Percentiles rank a stretch among this genome's conserved stretches.
Evolutionary conservation across 2,797 vertebrate genomes (phyloP).

Genomic region (Okamejei kenojei): DNA sequence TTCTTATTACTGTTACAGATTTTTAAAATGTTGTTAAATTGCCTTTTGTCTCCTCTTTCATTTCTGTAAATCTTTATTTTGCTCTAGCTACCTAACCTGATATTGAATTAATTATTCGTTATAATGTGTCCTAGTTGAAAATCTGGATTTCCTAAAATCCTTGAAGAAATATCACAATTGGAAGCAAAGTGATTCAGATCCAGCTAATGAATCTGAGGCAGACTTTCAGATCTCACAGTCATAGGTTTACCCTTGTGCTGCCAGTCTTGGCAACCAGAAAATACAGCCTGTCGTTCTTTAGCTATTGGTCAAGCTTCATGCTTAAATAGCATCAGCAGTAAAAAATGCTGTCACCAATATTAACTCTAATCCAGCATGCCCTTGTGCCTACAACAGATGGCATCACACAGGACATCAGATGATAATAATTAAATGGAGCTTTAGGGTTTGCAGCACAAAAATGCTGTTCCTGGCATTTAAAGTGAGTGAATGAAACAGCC

Average conservation of each 20-base stretch:
- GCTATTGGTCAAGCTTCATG: not conserved
- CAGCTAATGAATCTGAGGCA: not conserved
- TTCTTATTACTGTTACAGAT: not conserved
- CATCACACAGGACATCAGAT: slow-evolving; percentile 7
- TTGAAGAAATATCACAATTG: not conserved
- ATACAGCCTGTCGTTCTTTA: not conserved
- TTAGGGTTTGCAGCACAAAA: not conserved
- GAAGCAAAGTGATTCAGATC: not conserved
- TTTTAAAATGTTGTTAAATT: not conserved
- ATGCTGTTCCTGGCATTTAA: slow-evolving; percentile 16
- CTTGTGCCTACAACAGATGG: slow-evolving; percentile 33
- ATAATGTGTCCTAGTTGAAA: not conserved
- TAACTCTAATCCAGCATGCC: slow-evolving; percentile 24
- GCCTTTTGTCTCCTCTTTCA: not conserved
- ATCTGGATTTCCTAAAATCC: not conserved
- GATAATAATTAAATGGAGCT: slow-evolving; percentile 36
- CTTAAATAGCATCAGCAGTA: slow-evolving; percentile 8
- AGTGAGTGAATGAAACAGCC: not conserved
- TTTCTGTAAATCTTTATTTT: not conserved
- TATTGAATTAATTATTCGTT: not conserved
- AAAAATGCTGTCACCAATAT: slow-evolving; percentile 19
- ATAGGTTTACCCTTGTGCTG: not conserved
- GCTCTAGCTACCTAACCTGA: not conserved
- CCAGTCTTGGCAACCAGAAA: not conserved
- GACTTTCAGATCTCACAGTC: not conserved